Evolutionary conservation across 2,797 vertebrate genomes (phyloP).

Genomic region (Clamator glandarius): DNA sequence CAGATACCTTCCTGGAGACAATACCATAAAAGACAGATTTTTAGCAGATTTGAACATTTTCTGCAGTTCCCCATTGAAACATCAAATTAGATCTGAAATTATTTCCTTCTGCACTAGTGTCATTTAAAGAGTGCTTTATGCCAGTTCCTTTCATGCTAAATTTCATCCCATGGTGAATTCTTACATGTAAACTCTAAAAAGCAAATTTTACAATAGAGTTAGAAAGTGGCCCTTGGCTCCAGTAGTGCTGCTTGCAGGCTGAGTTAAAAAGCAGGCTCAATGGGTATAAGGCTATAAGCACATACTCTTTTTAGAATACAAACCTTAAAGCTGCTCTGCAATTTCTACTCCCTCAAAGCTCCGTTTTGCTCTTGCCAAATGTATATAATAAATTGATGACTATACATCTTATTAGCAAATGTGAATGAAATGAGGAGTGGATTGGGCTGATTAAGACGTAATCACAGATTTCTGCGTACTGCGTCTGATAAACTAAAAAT

Average conservation of each 20-base stretch:
- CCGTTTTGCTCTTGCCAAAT: neutral
- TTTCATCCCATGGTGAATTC: slow-evolving; percentile 34
- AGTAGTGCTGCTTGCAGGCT: neutral
- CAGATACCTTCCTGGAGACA: slow-evolving; percentile 25
- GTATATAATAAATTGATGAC: neutral
- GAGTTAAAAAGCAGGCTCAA: neutral
- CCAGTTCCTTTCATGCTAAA: neutral
- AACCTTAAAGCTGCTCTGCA: neutral
- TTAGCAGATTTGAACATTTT: slow-evolving; percentile 17
- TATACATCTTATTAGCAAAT: neutral
- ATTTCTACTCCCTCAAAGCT: slow-evolving; percentile 19
- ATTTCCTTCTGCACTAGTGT: slow-evolving; percentile 17
- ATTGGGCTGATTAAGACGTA: neutral
- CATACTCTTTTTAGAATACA: neutral
- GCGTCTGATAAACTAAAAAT: neutral
- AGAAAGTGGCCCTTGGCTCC: slow-evolving; percentile 25
- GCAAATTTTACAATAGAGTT: slow-evolving; percentile 39
- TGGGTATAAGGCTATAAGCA: neutral
- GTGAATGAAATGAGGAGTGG: neutral
- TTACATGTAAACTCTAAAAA: slow-evolving; percentile 40
- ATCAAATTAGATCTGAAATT: slow-evolving; percentile 28
- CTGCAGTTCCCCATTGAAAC: slow-evolving; percentile 5
- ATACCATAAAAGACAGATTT: slow-evolving; percentile 27
- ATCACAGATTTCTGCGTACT: neutral
- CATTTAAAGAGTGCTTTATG: slow-evolving; percentile 22